Percentiles rank a stretch among this genome's conserved stretches.
Evolutionary conservation across 2,888 invertebrate species (phyloP).

Genomic region (Callimorpha dominula): DNA sequence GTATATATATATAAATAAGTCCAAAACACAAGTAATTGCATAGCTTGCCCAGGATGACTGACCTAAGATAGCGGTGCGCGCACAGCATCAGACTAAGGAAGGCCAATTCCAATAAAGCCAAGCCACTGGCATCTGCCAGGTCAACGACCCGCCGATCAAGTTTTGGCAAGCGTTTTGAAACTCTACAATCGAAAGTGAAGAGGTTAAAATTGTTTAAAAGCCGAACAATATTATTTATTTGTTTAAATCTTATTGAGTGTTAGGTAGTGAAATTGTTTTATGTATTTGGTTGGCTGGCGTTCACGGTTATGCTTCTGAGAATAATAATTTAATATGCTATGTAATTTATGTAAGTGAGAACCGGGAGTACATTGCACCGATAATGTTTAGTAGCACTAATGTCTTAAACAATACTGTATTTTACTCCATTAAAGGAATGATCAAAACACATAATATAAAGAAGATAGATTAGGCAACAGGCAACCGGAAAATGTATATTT

Average conservation of each 20-base stretch:
- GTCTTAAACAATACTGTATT: no score
- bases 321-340: neutral
- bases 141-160: constrained; percentile 50
- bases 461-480: no score
- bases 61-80: constrained; percentile 30
- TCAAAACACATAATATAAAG: no score
- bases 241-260: neutral
- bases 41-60: constrained; percentile 12
- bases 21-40: neutral
- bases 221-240: constrained; percentile 3
- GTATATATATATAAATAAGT: neutral
- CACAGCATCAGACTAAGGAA: constrained; percentile 28
- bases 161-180: constrained; percentile 36
- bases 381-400: no score
- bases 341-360: neutral
- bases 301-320: neutral
- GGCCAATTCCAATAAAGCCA: constrained; percentile 40
- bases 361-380: no score
- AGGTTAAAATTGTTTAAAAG: constrained; percentile 12
- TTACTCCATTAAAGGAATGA: no score
- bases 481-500: no score
- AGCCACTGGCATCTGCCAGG: constrained; percentile 33
- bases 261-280: neutral
- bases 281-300: no score
- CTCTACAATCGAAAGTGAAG: constrained; percentile 24